Conservation (phyloP, 2,888 invertebrate species). For the Pomacea canaliculata region DNA sequence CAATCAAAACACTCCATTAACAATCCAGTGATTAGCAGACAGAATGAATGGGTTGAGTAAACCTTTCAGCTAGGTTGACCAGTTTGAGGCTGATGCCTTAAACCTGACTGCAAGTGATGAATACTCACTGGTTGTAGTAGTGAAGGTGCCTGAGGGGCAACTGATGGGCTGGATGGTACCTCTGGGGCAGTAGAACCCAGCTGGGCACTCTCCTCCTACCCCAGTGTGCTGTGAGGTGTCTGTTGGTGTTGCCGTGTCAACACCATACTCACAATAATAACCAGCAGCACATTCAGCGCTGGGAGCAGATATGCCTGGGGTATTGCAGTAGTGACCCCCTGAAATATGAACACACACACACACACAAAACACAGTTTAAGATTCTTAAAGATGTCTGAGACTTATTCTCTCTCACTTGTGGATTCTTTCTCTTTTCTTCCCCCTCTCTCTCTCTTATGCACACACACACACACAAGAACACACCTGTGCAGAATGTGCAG, state of each 20-base stretch:
- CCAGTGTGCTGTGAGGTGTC: constrained; percentile 47
- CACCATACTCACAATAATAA: constrained; percentile 58
- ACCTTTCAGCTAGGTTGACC: too few species aligned
- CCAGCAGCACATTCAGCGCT: constrained; percentile 56
- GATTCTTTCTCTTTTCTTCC: too few species aligned
- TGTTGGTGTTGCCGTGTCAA: constrained; percentile 54
- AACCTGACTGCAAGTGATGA: too few species aligned
- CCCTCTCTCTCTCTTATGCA: too few species aligned
- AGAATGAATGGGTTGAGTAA: too few species aligned
- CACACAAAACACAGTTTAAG: background rate
- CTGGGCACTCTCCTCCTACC: constrained; percentile 57
- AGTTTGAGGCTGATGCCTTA: too few species aligned
- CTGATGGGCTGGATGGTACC: constrained; percentile 49
- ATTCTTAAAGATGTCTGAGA: too few species aligned
- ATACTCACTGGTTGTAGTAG: constrained; percentile 47
- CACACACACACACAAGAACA: too few species aligned
- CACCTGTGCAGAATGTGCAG: constrained; percentile 65
- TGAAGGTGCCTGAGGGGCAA: constrained; percentile 62
- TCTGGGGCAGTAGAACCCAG: constrained; percentile 62
- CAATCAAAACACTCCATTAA: background rate
- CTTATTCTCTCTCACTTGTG: too few species aligned
- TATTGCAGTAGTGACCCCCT: constrained; percentile 64
- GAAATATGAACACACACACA: constrained; percentile 1
- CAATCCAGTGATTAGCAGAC: background rate
- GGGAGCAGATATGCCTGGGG: constrained; percentile 53